Base-by-base conservation (phyloP, 2,113 vertebrate genomes). In the Muntiacus muntjak region DNA sequence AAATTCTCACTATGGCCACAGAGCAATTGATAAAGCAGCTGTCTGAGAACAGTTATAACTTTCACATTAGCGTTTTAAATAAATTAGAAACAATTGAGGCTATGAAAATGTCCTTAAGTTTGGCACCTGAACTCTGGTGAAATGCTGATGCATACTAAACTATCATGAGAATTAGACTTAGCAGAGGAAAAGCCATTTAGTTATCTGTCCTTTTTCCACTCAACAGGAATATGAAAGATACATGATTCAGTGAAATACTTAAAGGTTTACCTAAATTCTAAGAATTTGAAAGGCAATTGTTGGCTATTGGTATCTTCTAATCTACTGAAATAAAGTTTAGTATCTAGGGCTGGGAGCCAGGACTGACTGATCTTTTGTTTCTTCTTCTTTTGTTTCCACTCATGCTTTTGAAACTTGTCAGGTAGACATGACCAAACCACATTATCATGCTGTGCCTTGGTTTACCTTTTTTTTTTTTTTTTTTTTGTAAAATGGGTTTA, bases 401-500 rank as follows among this genome's bases (percentile, higher is more conserved):
- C 33, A 4, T 10, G 7, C 85, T 94, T 91, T 97, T 52, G 10
- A 91, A 97, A 92, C 19, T 91, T 45, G 0, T 28, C 82, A 43
- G 79, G 87, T 91, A 52, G 55, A 97, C 89, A 96, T 43, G 94
- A 88, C 33, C 88, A 96, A 92, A 82, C 67, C 87, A 83, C 81
- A 60, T 93, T 76, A 52, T 26, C n/a, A 90, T n/a, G 71, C 55
- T 0, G 74, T 91, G 89, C 97, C 97, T 98, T 87, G 76, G 96
- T 98, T 96, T 95, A 91, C 55, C 95, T 60, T 25, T 60, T 28
- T 57, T 71, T 36, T 36, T 36, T 36, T 36, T 55, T 64, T 19
- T 58, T 64, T 60, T 95, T 64, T 15, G 14, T 14, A 25, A 33
- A 88, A 96, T 96, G 89, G 76, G 91, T 95, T 87, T 62, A 84